Base-by-base conservation (phyloP, 2,888 invertebrate species). In the Dilophus febrilis region DNA sequence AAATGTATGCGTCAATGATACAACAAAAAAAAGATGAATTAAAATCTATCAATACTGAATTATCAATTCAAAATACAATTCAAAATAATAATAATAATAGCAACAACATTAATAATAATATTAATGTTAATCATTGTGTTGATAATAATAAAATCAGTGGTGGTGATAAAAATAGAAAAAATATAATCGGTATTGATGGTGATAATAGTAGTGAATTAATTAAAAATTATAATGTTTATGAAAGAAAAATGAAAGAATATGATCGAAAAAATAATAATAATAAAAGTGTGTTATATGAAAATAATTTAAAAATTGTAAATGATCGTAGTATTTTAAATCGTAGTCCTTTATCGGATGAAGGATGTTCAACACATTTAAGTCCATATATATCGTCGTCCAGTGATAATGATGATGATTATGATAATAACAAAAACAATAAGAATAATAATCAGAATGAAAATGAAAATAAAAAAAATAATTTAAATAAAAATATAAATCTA, bases 291-390 rank as follows among this genome's bases (percentile, higher is more conserved):
- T 6, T 6, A 6, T 26, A 35, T n/a, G 26, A 35, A 26, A n/a
- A 35, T 35, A 13, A 18, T 26, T 22, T 35, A 26, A 35, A 26
- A 22, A 35, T 35, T 26, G 27, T 13, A 37, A 22, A 16, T 30
- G 4, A 16, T 30, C n/a, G 33, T 2, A 50, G 39, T 11, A 44
- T 51, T 31, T 46, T 38, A 7, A 54, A 51, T 28, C 47, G 53
- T 14, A 54, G 53, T 45, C 53, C 53, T 11, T 38, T 55, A 6
- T 59, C 58, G 6, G 62, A 61, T 41, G 62, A 61, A 44, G 61
- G 61, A 27, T 61, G 58, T 45, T 55, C 51, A 37, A 46, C 55
- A 28, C 57, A 57, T 2, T 45, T 54, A 13, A 59, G 57, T 44
- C 58, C 59, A 3, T 61, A 55, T 43, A 58, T 58, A 27, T 60